Evolutionary conservation across 1,140 invertebrate genomes (phyloP).

Genomic region (Gryon sp.): DNA sequence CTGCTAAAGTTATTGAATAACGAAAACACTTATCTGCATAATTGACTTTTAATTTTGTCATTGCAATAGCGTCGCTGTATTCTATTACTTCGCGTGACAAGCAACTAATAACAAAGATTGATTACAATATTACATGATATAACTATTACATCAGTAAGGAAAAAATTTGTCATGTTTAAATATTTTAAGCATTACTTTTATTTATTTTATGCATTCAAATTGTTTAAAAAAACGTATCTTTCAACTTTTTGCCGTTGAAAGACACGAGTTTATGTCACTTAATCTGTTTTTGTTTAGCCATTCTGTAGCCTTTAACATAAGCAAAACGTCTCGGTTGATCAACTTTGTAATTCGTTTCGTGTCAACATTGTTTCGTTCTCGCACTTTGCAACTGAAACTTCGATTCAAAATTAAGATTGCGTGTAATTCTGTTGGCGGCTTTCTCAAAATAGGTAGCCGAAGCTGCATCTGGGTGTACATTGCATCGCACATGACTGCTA

Average conservation of each 20-base stretch:
- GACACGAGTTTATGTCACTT: not conserved
- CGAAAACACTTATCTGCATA: constrained; percentile 10
- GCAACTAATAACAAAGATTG: constrained; percentile 32
- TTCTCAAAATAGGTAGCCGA: constrained; percentile 59
- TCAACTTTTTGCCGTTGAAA: too few relatives aligned
- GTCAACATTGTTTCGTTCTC: constrained; percentile 10
- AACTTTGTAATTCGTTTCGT: constrained; percentile 8
- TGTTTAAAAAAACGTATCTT: too few relatives aligned
- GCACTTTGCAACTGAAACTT: constrained; percentile 38
- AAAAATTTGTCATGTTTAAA: constrained; percentile 34
- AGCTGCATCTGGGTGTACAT: constrained; percentile 58
- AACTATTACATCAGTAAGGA: constrained; percentile 28
- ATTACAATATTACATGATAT: constrained; percentile 45
- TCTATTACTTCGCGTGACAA: constrained; percentile 37
- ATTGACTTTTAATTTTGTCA: constrained; percentile 29
- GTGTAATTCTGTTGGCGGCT: constrained; percentile 16
- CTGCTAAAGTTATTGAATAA: not conserved
- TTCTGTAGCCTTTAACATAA: too few relatives aligned
- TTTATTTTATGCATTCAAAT: not conserved
- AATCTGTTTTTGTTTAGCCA: not conserved
- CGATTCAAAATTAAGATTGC: constrained; percentile 40
- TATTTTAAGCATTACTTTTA: not conserved
- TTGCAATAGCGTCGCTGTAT: constrained; percentile 7
- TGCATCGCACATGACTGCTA: constrained; percentile 59
- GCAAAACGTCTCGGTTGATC: too few relatives aligned